Evolutionary conservation across 2,113 vertebrate genomes (phyloP), one percentile per base, ranked within the genome.

Genomic region (Nettapus auritus): DNA sequence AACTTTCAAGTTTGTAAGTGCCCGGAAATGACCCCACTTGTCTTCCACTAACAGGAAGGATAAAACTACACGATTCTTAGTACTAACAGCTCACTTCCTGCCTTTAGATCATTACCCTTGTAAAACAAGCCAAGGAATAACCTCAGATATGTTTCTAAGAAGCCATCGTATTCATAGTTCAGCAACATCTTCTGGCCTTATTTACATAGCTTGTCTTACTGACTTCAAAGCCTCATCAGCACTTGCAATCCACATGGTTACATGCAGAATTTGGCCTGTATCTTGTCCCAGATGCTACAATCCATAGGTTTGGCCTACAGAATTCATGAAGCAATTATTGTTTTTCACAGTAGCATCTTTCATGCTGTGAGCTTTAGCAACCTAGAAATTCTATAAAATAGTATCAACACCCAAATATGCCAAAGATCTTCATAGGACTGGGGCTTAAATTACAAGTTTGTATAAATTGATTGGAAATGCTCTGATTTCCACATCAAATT

Each of bases 41-140:
- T 67, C 93, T 96, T 96, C 77, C 56, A 94, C 28, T 82, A 80
- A 86, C n/a, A 90, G 75, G 86, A 92, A 95, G 20, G 77, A 91
- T 66, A 96, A 78, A 97, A 87, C 34, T 17, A 62, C 36, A 38
- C 42, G 46, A 95, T 85, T 95, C 75, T 83, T 70, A 74, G 64
- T 84, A 78, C 60, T 70, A 84, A 66, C 53, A 83, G 82, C 88
- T 80, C 50, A 67, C 28, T 66, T 57, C 9, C 68, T 77, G 50
- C 67, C 67, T 84, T 55, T 56, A 91, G 86, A 89, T 94, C 9
- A 16, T 79, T 83, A 52, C 25, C 69, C 93, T 84, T 74, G 36
- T 53, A 25, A 96, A 94, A 77, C 68, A 81, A 6, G 5, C 78
- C 90, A 59, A 33, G 55, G 89, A 95, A 84, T 67, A 89, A 90